Base-by-base conservation (phyloP, 2,113 vertebrate species). In the Pseudorectes ferrugineus region DNA sequence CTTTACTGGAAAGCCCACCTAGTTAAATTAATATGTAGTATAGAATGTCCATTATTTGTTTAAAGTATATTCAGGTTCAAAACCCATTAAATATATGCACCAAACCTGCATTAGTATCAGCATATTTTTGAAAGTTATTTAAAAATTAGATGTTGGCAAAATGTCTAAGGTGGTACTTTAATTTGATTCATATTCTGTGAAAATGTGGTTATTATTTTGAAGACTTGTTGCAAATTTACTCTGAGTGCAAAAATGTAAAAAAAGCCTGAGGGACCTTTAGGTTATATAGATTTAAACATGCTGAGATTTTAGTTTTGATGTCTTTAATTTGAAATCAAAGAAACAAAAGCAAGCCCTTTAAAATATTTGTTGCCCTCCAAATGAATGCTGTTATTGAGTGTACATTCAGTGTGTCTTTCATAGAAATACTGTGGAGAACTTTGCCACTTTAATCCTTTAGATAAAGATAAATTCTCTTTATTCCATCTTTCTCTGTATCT, bases 21-120 rank as follows among this genome's bases (percentile, higher is more conserved):
- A 94, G 93, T 90, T 21, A 94, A 96, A 96, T 91, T 88, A 92
- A 67, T 84, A 86, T 90, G 84, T 76, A 72, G 10, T 89, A 43
- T 93, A 94, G 83, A 93, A 95, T 76, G n/a, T 83, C 76, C 45
- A 65, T 95, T 87, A 85, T 70, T 87, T 82, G 55, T 91, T 94
- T 68, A 83, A 97, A 97, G 48, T 93, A 87, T 95, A 48, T 74
- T 81, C 57, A 86, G 45, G 72, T 94, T 92, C 67, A 90, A 96
- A 84, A 9, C 10, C 5, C 66, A 51, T 95, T 95, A 87, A 95
- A 81, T 83, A 83, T 38, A 61, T 85, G 88, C 79, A 88, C 48
- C 42, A 94, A 89, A 75, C 11, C 25, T 71, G 31, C 20, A 55
- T 38, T 36, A 67, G 2, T 33, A 58, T 43, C 48, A 74, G 20